Evolutionary conservation across 1,140 invertebrate genomes (phyloP), one percentile per base, ranked within the genome.

Genomic region (Microplitis mediator): DNA sequence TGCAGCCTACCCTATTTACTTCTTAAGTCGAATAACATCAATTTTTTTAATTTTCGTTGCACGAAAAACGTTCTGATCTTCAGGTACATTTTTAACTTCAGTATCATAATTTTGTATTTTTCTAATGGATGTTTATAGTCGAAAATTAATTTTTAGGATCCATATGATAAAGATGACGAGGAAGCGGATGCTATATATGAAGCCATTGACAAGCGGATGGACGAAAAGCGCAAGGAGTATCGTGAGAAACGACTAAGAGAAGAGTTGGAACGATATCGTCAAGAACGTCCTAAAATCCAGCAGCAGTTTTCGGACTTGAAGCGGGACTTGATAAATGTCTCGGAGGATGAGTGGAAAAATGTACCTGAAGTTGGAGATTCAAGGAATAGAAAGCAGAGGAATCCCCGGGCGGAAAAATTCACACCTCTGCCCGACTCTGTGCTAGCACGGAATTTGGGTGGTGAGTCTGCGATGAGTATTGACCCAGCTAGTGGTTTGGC

Each of bases 111-210:
- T n/a, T n/a, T n/a, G n/a, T n/a, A n/a, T n/a, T n/a, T n/a, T n/a
- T n/a, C n/a, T n/a, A 23, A 23, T 23, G 23, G 23, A 23, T 23
- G 23, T 23, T 23, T 23, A 23, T 23, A 23, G 2, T 23, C 2
- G 23, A 2, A 23, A 23, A 23, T 23, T 23, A 45, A 9, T 74
- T 81, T 80, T 36, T 64, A 91, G 89, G 98, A 99, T 92, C 98
- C 98, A 0, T 99, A 99, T 88, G 98, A 99, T 81, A 99, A 99
- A 91, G 98, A 99, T 86, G 98, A 99, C 87, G 98, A 98, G 84
- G 98, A 99, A 90, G 98, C 98, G 8, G 98, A 99, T 91, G 93
- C 94, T 31, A 99, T 99, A 79, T 99, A 99, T 87, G 96, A 99
- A 86, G 95, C 95, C 9, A 97, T 99, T 81, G 98, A 99, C 83